A percentile compares a stretch with the other conserved stretches of the same genome.
These are phyloP conservation scores for Heliothis peltigera DNA, from an alignment of 2,888 invertebrate genomes.

Conservation along the genomic window DNA sequence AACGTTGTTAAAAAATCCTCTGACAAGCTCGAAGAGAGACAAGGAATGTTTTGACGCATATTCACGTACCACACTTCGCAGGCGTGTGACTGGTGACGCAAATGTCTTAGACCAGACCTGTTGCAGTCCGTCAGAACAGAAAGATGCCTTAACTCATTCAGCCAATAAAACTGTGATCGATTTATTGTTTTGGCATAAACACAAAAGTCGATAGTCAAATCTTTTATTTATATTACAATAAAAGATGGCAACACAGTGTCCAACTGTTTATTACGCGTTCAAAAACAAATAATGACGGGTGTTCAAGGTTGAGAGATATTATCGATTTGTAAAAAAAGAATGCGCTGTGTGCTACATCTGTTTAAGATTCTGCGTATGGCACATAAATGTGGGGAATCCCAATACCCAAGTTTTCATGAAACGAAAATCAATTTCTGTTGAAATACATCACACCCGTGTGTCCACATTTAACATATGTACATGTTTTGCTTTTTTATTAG, in stretches of 20 bases:
- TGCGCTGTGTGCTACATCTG: slow-evolving; percentile 3
- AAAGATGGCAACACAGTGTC: slow-evolving; percentile 10
- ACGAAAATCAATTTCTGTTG: background rate
- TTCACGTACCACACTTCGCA: background rate
- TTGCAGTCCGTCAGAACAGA: background rate
- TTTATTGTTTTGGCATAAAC: slow-evolving; percentile 41
- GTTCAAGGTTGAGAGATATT: slow-evolving; percentile 24
- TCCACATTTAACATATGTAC: too few species aligned
- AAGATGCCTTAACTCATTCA: slow-evolving; percentile 16
- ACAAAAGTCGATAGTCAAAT: slow-evolving; percentile 33
- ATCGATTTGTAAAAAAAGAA: background rate
- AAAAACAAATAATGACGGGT: slow-evolving; percentile 10
- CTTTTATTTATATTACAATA: slow-evolving; percentile 39
- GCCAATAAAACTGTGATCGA: slow-evolving; percentile 13
- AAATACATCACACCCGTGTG: too few species aligned
- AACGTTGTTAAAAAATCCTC: too few species aligned
- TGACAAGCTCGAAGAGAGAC: too few species aligned
- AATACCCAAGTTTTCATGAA: slow-evolving; percentile 10
- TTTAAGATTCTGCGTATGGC: slow-evolving; percentile 1
- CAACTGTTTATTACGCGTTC: slow-evolving; percentile 16
- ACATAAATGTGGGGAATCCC: background rate
- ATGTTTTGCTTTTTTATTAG: too few species aligned
- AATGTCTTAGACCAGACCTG: background rate
- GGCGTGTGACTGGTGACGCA: background rate
- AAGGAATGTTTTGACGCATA: background rate